phyloP scores from a whole-genome alignment of 92 coral and sea anemone genomes.

The Blastomussa wellsi region DNA sequence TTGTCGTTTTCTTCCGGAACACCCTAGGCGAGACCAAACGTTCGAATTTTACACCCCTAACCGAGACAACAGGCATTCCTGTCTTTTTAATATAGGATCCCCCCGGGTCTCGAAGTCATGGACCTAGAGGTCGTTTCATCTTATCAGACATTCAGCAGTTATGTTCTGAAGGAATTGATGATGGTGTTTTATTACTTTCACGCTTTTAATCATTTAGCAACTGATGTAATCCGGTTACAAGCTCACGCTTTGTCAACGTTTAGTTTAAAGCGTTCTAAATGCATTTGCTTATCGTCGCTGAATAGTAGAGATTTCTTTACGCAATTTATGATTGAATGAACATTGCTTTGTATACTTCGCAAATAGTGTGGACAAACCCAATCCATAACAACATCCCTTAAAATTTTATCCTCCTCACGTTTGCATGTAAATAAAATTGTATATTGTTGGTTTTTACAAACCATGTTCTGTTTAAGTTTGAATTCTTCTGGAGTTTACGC shows the following conservation, averaged over 20 bases:
- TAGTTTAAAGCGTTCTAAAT: background rate
- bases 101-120: background rate
- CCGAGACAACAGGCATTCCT: too few relatives aligned
- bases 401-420: background rate
- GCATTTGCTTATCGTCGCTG: background rate
- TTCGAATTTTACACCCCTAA: too few relatives aligned
- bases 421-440: background rate
- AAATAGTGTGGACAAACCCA: background rate
- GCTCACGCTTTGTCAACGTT: background rate
- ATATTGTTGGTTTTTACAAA: background rate
- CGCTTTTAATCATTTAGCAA: background rate
- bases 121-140: too few relatives aligned
- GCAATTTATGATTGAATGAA: background rate
- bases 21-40: too few relatives aligned
- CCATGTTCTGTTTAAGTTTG: background rate
- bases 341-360: background rate
- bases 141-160: background rate
- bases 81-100: too few relatives aligned
- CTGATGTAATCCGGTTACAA: background rate
- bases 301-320: background rate
- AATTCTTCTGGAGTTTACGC: constrained; percentile 9
- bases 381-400: background rate
- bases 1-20: too few relatives aligned
- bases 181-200: background rate
- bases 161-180: background rate